Evolutionary conservation across 2,113 vertebrate genomes (phyloP), one percentile per base, ranked within the genome.

Genomic region (Bostrychus sinensis): DNA sequence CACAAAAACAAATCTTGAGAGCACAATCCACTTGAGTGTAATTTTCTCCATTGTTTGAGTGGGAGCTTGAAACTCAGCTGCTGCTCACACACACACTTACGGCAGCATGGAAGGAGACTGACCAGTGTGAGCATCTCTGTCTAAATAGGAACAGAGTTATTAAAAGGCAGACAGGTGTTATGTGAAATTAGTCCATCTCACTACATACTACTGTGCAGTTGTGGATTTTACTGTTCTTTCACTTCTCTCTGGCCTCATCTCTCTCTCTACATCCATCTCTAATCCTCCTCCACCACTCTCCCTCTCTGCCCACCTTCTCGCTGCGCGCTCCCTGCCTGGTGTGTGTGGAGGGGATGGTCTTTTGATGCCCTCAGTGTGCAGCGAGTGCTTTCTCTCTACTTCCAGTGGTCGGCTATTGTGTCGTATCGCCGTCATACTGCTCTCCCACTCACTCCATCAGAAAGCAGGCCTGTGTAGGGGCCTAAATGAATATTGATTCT

Each of bases 401-500:
- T 84, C 80, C 80, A 74, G 78, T 50, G 55, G 66, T 76, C 38
- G 63, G 66, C 74, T 70, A 72, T 82, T 80, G 85, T 83, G 80
- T 84, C 84, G 75, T 48, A 69, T 67, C 75, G 82, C 83, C 82
- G 82, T 87, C 85, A 80, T 71, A 63, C 56, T 26, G 80, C 74
- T 85, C 83, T 88, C 87, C 78, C 83, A 84, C 88, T 87, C 85
- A 88, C 84, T 89, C 84, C 81, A 88, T 89, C 86, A 89, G 88
- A 83, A 84, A 69, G 17, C 43, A 56, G 80, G 78, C 85, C 80
- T 74, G 84, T 82, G 87, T 84, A 59, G 73, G 65, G 78, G 73
- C 81, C 83, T 87, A 89, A 89, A 90, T 88, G 84, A 90, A 87
- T 89, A 90, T 90, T 86, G 89, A 90, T 89, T 89, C 87, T 83